These are phyloP conservation scores for Megaceryle torquata DNA, from an alignment of 2,113 vertebrate genomes.

Conservation along the genomic window DNA sequence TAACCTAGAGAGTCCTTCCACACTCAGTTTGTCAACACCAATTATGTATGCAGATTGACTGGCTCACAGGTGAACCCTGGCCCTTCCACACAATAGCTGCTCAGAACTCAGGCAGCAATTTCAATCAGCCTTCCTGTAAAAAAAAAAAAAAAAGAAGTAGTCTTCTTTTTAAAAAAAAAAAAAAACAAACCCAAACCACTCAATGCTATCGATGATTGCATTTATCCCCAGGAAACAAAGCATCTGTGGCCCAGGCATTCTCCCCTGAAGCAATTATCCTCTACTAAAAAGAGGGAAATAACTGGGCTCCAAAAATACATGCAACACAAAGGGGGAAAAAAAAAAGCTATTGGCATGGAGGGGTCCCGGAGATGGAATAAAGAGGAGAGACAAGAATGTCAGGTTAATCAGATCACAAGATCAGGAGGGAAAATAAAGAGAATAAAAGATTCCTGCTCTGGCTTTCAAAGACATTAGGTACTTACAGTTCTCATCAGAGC, in stretches of 20 bases:
- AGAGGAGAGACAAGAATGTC: neutral
- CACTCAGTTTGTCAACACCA: slow-evolving; percentile 41
- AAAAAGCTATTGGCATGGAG: neutral
- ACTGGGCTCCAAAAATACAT: neutral
- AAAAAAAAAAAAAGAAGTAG: neutral
- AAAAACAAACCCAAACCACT: neutral
- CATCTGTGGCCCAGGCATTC: neutral
- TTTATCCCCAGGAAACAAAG: neutral
- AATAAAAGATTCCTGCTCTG: neutral
- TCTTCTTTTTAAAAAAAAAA: neutral
- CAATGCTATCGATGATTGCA: neutral
- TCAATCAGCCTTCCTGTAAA: neutral
- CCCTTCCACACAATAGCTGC: neutral
- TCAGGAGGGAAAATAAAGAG: neutral
- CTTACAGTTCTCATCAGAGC: neutral
- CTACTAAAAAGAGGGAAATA: neutral
- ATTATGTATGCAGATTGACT: neutral
- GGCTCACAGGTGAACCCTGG: slow-evolving; percentile 43
- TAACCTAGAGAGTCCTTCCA: slow-evolving; percentile 13
- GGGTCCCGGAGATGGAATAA: neutral
- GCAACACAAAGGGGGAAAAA: neutral
- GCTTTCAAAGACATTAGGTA: neutral
- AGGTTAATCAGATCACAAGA: neutral
- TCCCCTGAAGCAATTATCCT: neutral
- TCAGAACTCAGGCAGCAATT: neutral